These are phyloP conservation scores for Rhinichthys klamathensis DNA, from an alignment of 2,113 vertebrate genomes.

Conservation along the genomic window DNA sequence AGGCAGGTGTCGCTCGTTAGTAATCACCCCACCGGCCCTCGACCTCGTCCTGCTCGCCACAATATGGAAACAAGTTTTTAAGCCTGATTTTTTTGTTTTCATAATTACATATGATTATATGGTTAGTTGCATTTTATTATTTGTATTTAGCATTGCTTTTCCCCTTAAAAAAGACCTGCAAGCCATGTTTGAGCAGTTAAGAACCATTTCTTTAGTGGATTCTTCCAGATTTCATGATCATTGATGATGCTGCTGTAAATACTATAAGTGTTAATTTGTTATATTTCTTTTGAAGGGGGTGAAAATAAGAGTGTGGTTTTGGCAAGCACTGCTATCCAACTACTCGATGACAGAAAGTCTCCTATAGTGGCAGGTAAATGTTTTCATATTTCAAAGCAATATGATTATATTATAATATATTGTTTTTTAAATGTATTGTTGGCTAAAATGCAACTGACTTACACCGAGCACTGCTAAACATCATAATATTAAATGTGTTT, in stretches of 20 bases:
- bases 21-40: no score
- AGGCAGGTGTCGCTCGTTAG: no score
- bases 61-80: neutral
- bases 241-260: neutral
- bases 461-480: neutral
- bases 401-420: neutral
- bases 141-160: neutral
- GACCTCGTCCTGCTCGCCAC: no score
- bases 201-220: neutral
- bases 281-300: slow-evolving; percentile 63
- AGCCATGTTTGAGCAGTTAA: neutral
- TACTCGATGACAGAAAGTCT: slow-evolving; percentile 93
- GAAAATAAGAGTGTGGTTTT: slow-evolving; percentile 96
- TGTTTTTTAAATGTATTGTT: slow-evolving; percentile 1
- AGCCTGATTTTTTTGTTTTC: neutral
- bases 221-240: neutral
- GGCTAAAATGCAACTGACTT: neutral
- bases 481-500: neutral
- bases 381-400: neutral
- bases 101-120: neutral
- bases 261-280: neutral
- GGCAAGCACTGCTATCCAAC: slow-evolving; percentile 95
- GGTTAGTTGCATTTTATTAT: neutral
- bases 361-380: slow-evolving; percentile 91
- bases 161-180: neutral